Evolutionary conservation across 2,797 vertebrate genomes (phyloP), one percentile per base, ranked within the genome.

Genomic region (Acanthurus lineatus): DNA sequence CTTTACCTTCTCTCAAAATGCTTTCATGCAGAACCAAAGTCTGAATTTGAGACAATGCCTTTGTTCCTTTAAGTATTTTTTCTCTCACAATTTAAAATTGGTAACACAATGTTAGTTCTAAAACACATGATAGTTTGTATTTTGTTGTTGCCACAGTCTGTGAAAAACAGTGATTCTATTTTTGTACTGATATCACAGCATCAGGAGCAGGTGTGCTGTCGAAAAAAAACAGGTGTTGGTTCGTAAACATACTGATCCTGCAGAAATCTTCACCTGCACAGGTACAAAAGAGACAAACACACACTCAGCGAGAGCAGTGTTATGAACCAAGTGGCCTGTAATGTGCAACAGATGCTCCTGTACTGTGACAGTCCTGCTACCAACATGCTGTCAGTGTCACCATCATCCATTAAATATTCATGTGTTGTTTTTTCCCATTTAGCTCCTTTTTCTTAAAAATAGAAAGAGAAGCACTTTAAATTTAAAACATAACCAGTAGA

Each of bases 181-280:
- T 87, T 89, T 49, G 25, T 52, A 32, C 28, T 32, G 28, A 32
- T 32, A 4, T 32, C 28, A 32, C 28, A 93, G 57, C 80, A 96
- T 47, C 90, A 94, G 63, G 94, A 94, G 11, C 83, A 86, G 8
- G 20, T 96, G 16, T 73, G 89, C 67, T 90, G 83, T 63, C 84
- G n/a, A n/a, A 93, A 73, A 92, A 7, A 86, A 94, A 77, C 94
- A 95, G 77, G 92, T 95, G 86, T 94, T 86, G 22, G 83, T 85
- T 11, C 91, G 95, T 44, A 28, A 45, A 73, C 15, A 11, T 59
- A 92, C 94, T 15, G 87, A 90, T 3, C 81, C 93, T 42, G 90
- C 93, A 12, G 89, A 96, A 84, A 94, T 95, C 53, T 93, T 94
- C 17, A 82, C 76, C 77, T 94, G 86, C 83, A 67, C 86, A 51